Conservation (phyloP, 1,140 invertebrate genomes). For the Platyscapa corneri region DNA sequence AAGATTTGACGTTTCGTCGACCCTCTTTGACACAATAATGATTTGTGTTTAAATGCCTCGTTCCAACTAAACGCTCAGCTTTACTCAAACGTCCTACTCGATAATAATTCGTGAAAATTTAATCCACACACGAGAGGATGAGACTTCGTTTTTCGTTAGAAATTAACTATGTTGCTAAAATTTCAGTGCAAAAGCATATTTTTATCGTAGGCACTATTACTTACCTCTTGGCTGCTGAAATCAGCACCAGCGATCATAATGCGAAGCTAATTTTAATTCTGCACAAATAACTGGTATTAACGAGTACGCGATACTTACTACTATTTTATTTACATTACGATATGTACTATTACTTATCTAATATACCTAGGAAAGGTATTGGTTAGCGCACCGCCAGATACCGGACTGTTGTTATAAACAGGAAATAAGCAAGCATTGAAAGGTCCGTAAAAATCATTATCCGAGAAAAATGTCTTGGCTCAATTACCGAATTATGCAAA, state of each 20-base stretch:
- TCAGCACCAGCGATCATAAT: too few species aligned
- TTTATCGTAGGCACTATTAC: too few species aligned
- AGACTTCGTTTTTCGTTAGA: not conserved
- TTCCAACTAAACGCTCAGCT: not conserved
- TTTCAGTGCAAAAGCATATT: too few species aligned
- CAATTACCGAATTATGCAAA: constrained; percentile 28
- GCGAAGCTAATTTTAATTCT: too few species aligned
- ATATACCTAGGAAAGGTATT: too few species aligned
- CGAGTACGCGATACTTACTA: too few species aligned
- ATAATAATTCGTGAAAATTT: not conserved
- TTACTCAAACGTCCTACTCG: not conserved
- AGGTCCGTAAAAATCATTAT: not conserved
- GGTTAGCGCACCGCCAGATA: not conserved
- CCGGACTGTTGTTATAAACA: too few species aligned
- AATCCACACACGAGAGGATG: not conserved
- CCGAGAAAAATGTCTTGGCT: not conserved
- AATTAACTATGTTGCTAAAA: not conserved
- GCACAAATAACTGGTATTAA: too few species aligned
- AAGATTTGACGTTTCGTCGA: constrained; percentile 56
- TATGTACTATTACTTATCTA: too few species aligned
- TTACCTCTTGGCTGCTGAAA: too few species aligned
- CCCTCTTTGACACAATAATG: constrained; percentile 56
- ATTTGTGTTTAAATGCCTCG: constrained; percentile 57
- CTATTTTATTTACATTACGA: too few species aligned
- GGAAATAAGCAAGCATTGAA: not conserved